Base-by-base conservation (phyloP, 2,797 vertebrate species). In the Propithecus deckenii region DNA sequence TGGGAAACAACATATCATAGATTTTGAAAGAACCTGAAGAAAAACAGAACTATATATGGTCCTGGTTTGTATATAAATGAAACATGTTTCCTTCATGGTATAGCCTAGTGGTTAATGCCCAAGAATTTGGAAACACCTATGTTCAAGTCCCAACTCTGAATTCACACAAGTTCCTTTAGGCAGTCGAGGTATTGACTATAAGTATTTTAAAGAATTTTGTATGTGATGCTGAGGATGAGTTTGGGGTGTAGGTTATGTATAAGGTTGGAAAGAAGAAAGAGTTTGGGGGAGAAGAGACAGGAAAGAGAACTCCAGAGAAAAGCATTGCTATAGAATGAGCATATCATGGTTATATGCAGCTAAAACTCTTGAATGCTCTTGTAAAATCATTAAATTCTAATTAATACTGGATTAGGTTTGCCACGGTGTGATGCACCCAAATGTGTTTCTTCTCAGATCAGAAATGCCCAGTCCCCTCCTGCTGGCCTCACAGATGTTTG, bases 341-440 rank as follows among this genome's bases (percentile, higher is more conserved):
- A 79, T 63, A 48, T 35, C 79, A 50, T 97, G 97, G 98, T 97
- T 98, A 96, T 80, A 95, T 65, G 84, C 59, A 52, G 85, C 94
- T 96, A 80, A 96, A 97, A 98, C 75, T 96, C 95, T 88, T 97
- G 97, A 95, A 98, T 96, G 91, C 79, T 94, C 98, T 96, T 97
- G 97, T 93, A 98, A 98, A 98, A 98, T 98, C 98, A 98, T 99
- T 99, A 99, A 98, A 96, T 95, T 90, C 98, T 98, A 98, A 99
- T 99, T 98, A 98, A 97, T 98, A 98, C 97, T 98, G 98, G 97
- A 98, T 98, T 98, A 90, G 94, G 61, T 94, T 92, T 98, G 71
- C 93, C 91, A 92, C 91, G 86, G 67, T 96, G 95, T 98, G 96
- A 98, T 98, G 89, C 96, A 98, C 97, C 96, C 94, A 95, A 90